A percentile compares a stretch with the other conserved stretches of the same genome.
Evolutionary conservation across 2,797 vertebrate species (phyloP).

Genomic region (Enoplosus armatus): DNA sequence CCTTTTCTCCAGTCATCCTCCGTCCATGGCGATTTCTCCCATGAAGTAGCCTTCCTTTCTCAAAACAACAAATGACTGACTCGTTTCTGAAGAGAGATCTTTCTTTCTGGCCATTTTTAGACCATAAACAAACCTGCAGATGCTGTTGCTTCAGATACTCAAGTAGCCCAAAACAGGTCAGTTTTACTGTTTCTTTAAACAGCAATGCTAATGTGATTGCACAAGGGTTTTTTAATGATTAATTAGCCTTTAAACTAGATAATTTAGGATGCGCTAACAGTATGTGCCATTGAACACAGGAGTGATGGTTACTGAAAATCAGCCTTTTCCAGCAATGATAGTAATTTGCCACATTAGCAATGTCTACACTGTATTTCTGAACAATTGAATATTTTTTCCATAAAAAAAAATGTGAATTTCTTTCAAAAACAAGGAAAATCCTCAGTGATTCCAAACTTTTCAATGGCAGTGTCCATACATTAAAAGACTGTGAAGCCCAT

Average conservation of each 20-base stretch:
- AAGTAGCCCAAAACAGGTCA: background rate
- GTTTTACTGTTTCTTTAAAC: background rate
- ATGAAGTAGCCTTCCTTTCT: too few relatives aligned
- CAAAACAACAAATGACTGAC: background rate
- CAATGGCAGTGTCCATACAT: background rate
- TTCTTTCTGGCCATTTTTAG: constrained; percentile 6
- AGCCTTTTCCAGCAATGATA: background rate
- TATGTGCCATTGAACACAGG: background rate
- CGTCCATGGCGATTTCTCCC: background rate
- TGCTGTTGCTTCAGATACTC: background rate
- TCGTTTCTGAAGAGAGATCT: background rate
- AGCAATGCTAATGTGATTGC: background rate
- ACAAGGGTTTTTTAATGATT: background rate
- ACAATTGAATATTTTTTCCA: too few relatives aligned
- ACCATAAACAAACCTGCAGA: too few relatives aligned
- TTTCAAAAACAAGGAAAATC: too few relatives aligned
- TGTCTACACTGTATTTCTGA: too few relatives aligned
- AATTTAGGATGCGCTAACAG: background rate
- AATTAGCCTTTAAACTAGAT: background rate
- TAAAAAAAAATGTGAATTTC: too few relatives aligned
- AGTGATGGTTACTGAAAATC: background rate
- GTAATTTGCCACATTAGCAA: too few relatives aligned
- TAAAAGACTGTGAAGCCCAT: background rate
- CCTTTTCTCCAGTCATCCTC: constrained; percentile 5
- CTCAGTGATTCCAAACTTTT: background rate